phyloP scores from a whole-genome alignment of 2,797 vertebrate genomes.

The Cyprinodon diabolis region DNA sequence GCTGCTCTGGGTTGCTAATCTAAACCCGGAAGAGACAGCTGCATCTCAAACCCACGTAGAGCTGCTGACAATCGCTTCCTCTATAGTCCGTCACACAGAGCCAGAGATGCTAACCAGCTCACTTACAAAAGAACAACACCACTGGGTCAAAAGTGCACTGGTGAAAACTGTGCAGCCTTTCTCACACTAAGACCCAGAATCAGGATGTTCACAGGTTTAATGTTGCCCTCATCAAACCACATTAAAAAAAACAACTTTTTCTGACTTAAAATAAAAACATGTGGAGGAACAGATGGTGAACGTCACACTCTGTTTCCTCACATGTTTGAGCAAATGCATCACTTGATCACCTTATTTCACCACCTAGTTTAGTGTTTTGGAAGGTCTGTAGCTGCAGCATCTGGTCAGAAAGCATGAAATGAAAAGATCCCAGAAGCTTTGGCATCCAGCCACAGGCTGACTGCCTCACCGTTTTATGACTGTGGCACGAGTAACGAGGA shows the following conservation, averaged over 20 bases:
- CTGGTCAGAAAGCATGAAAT: not conserved
- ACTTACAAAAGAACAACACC: constrained; percentile 31
- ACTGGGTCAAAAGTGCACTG: constrained; percentile 25
- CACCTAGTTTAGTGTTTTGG: not conserved
- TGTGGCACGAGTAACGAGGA: not conserved
- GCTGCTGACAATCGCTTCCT: constrained; percentile 47
- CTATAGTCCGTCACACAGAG: constrained; percentile 30
- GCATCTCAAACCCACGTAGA: constrained; percentile 21
- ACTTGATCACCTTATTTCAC: not conserved
- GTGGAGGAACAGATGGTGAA: not conserved
- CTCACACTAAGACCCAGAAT: constrained; percentile 36
- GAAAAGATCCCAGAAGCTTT: not conserved
- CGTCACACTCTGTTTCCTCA: not conserved
- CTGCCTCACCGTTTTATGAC: not conserved
- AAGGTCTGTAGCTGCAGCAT: not conserved
- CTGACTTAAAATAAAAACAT: not conserved
- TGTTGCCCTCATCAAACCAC: not conserved
- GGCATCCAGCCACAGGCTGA: not conserved
- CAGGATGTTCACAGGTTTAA: constrained; percentile 1
- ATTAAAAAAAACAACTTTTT: not conserved
- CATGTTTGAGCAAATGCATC: not conserved
- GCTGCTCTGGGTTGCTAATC: constrained; percentile 31
- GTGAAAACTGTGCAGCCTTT: constrained; percentile 36
- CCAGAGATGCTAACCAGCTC: constrained; percentile 28
- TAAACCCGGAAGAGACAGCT: constrained; percentile 20